Evolutionary conservation across 1,140 invertebrate species (phyloP).

Genomic region (Brachionus calyciflorus): DNA sequence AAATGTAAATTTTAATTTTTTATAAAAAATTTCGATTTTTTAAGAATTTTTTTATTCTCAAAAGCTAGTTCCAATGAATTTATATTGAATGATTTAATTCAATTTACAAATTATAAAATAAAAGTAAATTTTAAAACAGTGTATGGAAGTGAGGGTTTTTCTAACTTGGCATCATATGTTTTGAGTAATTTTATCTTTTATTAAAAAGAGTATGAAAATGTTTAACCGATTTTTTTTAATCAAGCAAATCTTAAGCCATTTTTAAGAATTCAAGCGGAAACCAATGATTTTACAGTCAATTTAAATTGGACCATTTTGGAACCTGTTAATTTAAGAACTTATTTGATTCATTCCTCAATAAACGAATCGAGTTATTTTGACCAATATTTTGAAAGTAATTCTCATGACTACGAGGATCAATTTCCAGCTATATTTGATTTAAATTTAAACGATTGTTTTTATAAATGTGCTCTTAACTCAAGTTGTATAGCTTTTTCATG

Average conservation of each 20-base stretch:
- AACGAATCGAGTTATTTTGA: slow-evolving; percentile 42
- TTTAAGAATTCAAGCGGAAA: slow-evolving; percentile 20
- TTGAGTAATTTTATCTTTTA: slow-evolving; percentile 10
- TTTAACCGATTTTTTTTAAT: slow-evolving; percentile 19
- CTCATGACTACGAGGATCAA: not conserved
- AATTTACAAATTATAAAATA: slow-evolving; percentile 38
- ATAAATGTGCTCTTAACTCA: slow-evolving; percentile 6
- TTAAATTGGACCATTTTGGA: slow-evolving; percentile 28
- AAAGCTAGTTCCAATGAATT: not conserved
- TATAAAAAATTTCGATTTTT: not conserved
- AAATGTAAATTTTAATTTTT: slow-evolving; percentile 20
- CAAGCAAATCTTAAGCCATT: slow-evolving; percentile 26
- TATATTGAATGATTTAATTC: not conserved
- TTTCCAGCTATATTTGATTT: not conserved
- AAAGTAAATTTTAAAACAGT: slow-evolving; percentile 32
- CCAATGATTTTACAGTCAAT: not conserved
- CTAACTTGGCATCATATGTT: slow-evolving; percentile 14
- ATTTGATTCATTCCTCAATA: slow-evolving; percentile 26
- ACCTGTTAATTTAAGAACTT: slow-evolving; percentile 34
- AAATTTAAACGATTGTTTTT: slow-evolving; percentile 32
- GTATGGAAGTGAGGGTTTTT: not conserved
- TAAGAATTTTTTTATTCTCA: not conserved
- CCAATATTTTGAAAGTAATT: slow-evolving; percentile 33
- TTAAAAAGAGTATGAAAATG: slow-evolving; percentile 7
- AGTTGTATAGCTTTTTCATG: slow-evolving; percentile 31